Conservation (phyloP, 2,888 invertebrate species). For the Aphodius sticticus region DNA sequence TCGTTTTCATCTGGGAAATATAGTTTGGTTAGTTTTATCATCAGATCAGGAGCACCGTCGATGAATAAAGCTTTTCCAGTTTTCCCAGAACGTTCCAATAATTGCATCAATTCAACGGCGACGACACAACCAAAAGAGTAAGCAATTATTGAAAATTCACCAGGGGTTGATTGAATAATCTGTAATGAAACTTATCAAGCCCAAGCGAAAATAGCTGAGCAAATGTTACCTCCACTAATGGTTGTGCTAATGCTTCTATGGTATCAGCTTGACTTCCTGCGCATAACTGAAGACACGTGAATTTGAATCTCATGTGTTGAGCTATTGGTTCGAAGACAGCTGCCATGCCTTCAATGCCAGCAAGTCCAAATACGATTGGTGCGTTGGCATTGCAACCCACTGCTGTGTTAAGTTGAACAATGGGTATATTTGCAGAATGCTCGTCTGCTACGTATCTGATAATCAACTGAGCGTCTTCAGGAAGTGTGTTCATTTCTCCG, state of each 20-base stretch:
- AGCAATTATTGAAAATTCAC: slow-evolving; percentile 74
- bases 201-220: background rate
- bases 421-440: slow-evolving; percentile 53
- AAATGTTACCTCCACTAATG: slow-evolving; percentile 63
- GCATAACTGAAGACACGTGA: slow-evolving; percentile 65
- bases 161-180: background rate
- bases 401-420: slow-evolving; percentile 22
- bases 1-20: slow-evolving; percentile 60
- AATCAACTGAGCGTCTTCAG: slow-evolving; percentile 64
- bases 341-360: slow-evolving; percentile 76
- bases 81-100: slow-evolving; percentile 70
- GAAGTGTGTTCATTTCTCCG: slow-evolving; percentile 1
- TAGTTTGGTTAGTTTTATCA: slow-evolving; percentile 62
- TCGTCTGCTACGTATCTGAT: slow-evolving; percentile 71
- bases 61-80: slow-evolving; percentile 72
- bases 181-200: background rate
- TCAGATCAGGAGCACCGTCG: slow-evolving; percentile 78
- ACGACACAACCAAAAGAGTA: slow-evolving; percentile 87
- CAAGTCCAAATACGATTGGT: slow-evolving; percentile 65
- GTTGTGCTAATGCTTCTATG: slow-evolving; percentile 63
- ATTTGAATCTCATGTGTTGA: slow-evolving; percentile 62
- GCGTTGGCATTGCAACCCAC: slow-evolving; percentile 17
- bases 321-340: slow-evolving; percentile 64
- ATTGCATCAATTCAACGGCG: slow-evolving; percentile 76
- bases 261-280: slow-evolving; percentile 59